Evolutionary conservation across 2,113 vertebrate genomes (phyloP).

Genomic region (Actinemys pallida): DNA sequence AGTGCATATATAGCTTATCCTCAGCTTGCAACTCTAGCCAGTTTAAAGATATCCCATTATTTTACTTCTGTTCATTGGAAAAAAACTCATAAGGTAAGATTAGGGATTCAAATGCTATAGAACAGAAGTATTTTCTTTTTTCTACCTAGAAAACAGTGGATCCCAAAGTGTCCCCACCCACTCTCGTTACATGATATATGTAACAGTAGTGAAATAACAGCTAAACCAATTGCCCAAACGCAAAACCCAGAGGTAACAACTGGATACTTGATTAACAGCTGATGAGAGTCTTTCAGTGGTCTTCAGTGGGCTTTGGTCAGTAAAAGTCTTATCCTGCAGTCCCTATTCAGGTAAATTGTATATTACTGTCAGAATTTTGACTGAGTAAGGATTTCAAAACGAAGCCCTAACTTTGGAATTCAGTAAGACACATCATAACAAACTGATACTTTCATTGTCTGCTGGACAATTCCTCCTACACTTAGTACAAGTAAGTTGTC

Average conservation of each 20-base stretch:
- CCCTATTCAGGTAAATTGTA: background rate
- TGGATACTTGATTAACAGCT: background rate
- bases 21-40: background rate
- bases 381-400: background rate
- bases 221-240: background rate
- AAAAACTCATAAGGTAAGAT: background rate
- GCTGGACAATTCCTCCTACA: background rate
- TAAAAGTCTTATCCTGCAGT: background rate
- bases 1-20: background rate
- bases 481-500: background rate
- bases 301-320: background rate
- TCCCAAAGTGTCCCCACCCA: accelerated
- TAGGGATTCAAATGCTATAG: background rate
- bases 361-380: background rate
- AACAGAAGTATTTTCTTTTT: background rate
- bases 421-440: slow-evolving; percentile 5
- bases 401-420: background rate
- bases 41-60: background rate
- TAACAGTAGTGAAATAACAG: background rate
- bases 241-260: background rate
- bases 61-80: background rate
- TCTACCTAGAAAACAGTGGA: background rate
- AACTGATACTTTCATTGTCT: slow-evolving; percentile 22
- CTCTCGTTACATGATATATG: background rate
- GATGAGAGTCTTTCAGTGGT: background rate